Evolutionary conservation across 2,888 invertebrate species (phyloP), one percentile per base, ranked within the genome.

Genomic region (Rhamnusium bicolor): DNA sequence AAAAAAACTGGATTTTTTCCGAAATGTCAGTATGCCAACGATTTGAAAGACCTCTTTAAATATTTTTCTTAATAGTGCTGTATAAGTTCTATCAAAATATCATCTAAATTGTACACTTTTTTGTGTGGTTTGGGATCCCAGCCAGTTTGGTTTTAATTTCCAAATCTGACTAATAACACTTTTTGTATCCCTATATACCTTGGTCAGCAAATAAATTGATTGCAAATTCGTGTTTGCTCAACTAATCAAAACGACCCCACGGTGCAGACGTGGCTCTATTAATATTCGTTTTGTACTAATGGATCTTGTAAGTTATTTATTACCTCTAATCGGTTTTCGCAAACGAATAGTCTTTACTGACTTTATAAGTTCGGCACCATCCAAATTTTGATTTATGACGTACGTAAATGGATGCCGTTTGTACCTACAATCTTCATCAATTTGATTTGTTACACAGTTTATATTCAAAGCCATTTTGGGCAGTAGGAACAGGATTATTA

Each of bases 201-300:
- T 47, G 61, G 69, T 73, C 78, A 77, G 79, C 78, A 68, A 78
- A 80, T 76, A 71, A 79, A 81, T 80, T 77, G 80, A 82, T 80
- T 79, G 80, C 81, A 73, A 77, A 79, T 68, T 69, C 80, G 74
- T 80, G 80, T 81, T 80, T 78, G 75, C 75, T 58, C 63, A 65
- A 74, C 77, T 78, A 79, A 75, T 78, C 75, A 69, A 58, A 68
- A 67, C 63, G 49, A 65, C 58, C 32, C 62, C 14, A 32, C 67
- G 54, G 32, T 72, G 72, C 71, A 66, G 60, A 71, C 66, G 69
- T 54, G 47, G 78, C 81, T 82, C 85, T 83, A 85, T 86, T 86
- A 86, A 86, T 86, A 84, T 86, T 86, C 85, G 84, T 86, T 84
- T 82, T 82, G 80, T 80, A 79, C 82, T 85, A 85, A 86, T 86